Base-by-base conservation (phyloP, 2,113 vertebrate genomes). In the Orthonyx spaldingii region DNA sequence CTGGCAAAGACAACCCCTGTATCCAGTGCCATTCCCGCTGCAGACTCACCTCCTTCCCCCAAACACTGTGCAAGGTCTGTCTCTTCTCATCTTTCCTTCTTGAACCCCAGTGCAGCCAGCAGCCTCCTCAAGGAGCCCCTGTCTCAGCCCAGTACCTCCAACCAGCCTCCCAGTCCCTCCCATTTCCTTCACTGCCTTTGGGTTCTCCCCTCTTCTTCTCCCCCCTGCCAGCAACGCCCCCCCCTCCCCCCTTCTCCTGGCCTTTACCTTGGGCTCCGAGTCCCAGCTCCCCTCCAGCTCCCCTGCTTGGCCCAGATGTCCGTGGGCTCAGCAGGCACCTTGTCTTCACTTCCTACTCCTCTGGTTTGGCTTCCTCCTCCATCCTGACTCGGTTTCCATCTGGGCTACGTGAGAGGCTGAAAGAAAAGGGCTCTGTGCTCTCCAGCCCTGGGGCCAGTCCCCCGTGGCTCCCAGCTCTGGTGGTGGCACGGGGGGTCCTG, bases 81-180 rank as follows among this genome's bases (percentile, higher is more conserved):
- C 41, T 72, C 70, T 72, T 66, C 37, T 72, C 49, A 27, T 12
- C 23, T 42, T 46, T 20, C 0, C 0, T 46, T n/a, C 85, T 33
- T 10, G 41, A 41, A 71, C 39, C 57, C 41, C 57, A 46, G 71
- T 22, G 46, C 55, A 88, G 79, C 76, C 94, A 84, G 50, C 63
- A 86, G 46, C 10, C 46, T 93, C 46, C 59, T 86, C 94, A 95
- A 22, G 44, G 88, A 83, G 66, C 75, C 27, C 37, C 55, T 94
- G 92, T 70, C 59, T 92, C 46, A 1, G 21, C 66, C 68, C 68
- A 68, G 47, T 13, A 26, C 33, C 27, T 89, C 71, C 4, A 4
- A 59, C 13, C 39, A 59, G 80, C 28, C 64, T 90, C 35, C 59
- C 68, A 57, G 41, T 57, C n/a, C 63, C 39, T 90, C 76, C 78